Percentiles rank a stretch among this genome's conserved stretches.
Conservation (phyloP, 2,888 invertebrate species). For the Nowickia ferox region DNA sequence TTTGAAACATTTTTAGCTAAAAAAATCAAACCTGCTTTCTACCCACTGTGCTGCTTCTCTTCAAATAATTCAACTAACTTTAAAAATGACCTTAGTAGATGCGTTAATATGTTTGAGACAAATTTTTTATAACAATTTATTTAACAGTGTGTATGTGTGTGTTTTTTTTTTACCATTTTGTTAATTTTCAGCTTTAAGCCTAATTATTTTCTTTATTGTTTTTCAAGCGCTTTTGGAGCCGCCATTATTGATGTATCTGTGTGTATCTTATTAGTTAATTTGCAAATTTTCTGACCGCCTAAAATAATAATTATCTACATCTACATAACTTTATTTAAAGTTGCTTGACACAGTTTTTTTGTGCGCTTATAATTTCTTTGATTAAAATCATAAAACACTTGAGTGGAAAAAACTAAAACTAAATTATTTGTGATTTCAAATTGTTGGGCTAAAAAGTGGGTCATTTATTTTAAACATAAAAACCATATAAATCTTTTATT, state of each 20-base stretch:
- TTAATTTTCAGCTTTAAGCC: slow-evolving; percentile 29
- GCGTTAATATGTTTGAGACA: not conserved
- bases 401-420: slow-evolving; percentile 12
- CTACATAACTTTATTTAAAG: slow-evolving; percentile 7
- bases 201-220: slow-evolving; percentile 9
- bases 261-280: not conserved
- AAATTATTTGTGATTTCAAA: slow-evolving; percentile 26
- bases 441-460: slow-evolving; percentile 35
- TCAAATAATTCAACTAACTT: not conserved
- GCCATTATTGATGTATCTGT: not conserved
- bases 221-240: slow-evolving; percentile 29
- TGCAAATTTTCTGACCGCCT: slow-evolving; percentile 10
- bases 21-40: no score
- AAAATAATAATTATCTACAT: no score
- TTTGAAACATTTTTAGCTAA: no score
- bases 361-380: slow-evolving; percentile 46
- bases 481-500: slow-evolving; percentile 5
- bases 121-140: slow-evolving; percentile 6
- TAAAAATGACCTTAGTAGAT: not conserved
- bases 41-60: no score
- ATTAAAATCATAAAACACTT: slow-evolving; percentile 48
- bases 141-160: not conserved
- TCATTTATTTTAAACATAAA: slow-evolving; percentile 48
- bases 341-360: slow-evolving; percentile 23
- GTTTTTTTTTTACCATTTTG: not conserved